Conservation (phyloP, 2,797 vertebrate genomes). For the Nannoperca australis region DNA sequence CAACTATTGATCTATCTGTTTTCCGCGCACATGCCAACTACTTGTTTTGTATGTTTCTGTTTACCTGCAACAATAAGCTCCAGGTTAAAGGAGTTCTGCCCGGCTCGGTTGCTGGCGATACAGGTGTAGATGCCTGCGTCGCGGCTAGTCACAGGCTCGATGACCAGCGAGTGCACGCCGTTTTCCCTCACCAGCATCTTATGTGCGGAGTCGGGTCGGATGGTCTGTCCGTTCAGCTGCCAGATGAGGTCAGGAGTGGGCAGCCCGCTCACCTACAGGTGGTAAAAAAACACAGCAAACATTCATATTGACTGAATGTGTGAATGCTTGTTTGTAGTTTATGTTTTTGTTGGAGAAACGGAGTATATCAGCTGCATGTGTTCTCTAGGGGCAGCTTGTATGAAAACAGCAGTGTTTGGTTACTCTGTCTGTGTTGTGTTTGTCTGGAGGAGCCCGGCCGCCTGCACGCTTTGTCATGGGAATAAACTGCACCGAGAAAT, state of each 20-base stretch:
- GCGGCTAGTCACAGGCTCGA: constrained; percentile 93
- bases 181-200: constrained; percentile 99
- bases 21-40: fast-evolving
- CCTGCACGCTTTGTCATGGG: constrained; percentile 57
- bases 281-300: neutral
- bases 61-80: constrained; percentile 97
- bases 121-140: constrained; percentile 98
- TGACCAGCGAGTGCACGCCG: constrained; percentile 95
- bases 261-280: constrained; percentile 92
- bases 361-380: constrained; percentile 37
- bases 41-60: neutral
- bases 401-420: constrained; percentile 53
- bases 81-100: constrained; percentile 97
- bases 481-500: constrained; percentile 47
- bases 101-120: constrained; percentile 94
- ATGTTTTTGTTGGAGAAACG: constrained; percentile 27
- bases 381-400: constrained; percentile 6
- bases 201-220: constrained; percentile 93
- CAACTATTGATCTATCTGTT: no score
- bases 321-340: neutral
- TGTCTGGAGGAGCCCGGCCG: constrained; percentile 42
- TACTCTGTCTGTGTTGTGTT: constrained; percentile 54
- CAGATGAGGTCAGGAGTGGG: constrained; percentile 96
- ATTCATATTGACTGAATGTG: neutral
- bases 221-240: constrained; percentile 94